A percentile compares a stretch with the other conserved stretches of the same genome.
Conservation (phyloP, 2,113 vertebrate species). For the Nyctereutes procyonoides region DNA sequence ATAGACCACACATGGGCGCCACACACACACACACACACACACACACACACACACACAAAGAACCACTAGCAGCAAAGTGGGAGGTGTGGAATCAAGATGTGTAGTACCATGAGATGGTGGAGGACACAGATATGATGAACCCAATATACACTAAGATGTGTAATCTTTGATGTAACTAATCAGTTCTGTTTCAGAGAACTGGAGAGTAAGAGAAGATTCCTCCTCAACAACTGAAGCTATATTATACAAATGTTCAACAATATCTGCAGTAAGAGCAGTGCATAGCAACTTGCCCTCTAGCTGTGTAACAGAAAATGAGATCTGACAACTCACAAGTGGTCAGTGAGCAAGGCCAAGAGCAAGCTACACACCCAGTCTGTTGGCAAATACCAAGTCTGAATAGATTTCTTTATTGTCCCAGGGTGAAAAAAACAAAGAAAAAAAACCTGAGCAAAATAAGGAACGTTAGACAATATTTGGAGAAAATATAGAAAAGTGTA, state of each 20-base stretch:
- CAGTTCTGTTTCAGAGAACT: background rate
- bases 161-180: background rate
- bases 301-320: background rate
- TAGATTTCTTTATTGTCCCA: slow-evolving; percentile 39
- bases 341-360: background rate
- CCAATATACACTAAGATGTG: background rate
- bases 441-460: background rate
- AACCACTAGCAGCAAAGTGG: background rate
- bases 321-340: background rate
- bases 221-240: background rate
- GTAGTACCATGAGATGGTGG: background rate
- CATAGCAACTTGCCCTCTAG: background rate
- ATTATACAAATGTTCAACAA: background rate
- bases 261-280: background rate
- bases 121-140: background rate
- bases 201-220: background rate
- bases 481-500: background rate
- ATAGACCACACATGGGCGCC: background rate
- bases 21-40: background rate
- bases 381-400: slow-evolving; percentile 35
- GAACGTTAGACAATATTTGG: background rate
- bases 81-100: background rate
- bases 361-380: background rate
- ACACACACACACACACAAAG: background rate
- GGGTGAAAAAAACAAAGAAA: background rate